These are phyloP conservation scores for Brachionichthys hirsutus DNA, from an alignment of 2,113 vertebrate species.

Conservation along the genomic window DNA sequence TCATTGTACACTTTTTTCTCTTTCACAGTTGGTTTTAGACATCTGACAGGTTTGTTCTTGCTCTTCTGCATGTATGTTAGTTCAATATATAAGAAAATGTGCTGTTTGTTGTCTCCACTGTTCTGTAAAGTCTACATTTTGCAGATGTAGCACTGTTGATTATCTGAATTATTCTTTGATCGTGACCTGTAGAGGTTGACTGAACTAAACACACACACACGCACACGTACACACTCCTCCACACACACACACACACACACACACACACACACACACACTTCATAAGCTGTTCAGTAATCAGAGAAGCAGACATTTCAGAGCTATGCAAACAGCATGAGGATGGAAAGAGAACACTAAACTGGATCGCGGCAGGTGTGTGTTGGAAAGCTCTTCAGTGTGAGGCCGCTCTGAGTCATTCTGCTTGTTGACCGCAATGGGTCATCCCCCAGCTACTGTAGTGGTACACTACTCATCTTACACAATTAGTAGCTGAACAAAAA, in stretches of 20 bases:
- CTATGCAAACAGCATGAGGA: constrained; percentile 33
- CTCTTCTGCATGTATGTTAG: neutral
- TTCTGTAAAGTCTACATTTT: constrained; percentile 27
- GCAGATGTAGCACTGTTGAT: constrained; percentile 5
- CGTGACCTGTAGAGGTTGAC: no score
- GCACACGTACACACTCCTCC: no score
- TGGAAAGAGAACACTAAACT: constrained; percentile 32
- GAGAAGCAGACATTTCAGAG: constrained; percentile 30
- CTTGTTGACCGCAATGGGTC: constrained; percentile 39
- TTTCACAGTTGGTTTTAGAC: no score
- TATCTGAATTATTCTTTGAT: constrained; percentile 14
- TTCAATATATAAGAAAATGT: constrained; percentile 3
- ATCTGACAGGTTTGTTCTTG: no score
- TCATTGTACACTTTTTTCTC: no score
- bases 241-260: no score
- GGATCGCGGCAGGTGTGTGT: constrained; percentile 32
- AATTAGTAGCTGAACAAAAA: neutral
- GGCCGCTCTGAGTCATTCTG: constrained; percentile 37
- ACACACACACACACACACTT: constrained; percentile 8
- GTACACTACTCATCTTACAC: constrained; percentile 13
- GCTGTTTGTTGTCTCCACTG: constrained; percentile 20
- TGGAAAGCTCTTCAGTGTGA: constrained; percentile 37
- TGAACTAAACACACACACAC: no score
- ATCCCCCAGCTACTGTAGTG: constrained; percentile 27
- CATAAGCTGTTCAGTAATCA: neutral